These are phyloP conservation scores for Ammodytes dubius DNA, from an alignment of 2,113 vertebrate species.

Conservation along the genomic window DNA sequence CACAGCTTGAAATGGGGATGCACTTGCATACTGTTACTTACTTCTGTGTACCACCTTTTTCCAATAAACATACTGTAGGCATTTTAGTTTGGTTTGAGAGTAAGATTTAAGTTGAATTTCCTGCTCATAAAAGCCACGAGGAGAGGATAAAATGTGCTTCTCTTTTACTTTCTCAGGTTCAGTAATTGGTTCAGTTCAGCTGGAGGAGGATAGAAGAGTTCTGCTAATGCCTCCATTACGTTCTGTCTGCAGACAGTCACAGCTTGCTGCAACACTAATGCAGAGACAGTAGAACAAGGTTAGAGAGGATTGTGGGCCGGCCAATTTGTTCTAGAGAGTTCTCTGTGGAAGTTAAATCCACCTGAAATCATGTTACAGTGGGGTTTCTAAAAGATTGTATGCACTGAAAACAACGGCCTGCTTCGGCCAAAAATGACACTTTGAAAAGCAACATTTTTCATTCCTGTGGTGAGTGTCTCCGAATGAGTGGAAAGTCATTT, in stretches of 20 bases:
- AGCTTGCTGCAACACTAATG: constrained; percentile 9
- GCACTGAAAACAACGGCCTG: too few relatives aligned
- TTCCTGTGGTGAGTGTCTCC: too few relatives aligned
- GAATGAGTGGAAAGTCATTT: too few relatives aligned
- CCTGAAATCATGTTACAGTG: not conserved
- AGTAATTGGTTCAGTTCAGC: not conserved
- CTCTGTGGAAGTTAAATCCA: not conserved
- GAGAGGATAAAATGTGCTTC: constrained; percentile 4
- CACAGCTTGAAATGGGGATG: not conserved
- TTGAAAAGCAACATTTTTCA: too few relatives aligned
- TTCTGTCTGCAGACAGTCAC: constrained; percentile 12
- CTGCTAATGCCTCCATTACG: constrained; percentile 7
- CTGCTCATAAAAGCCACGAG: not conserved
- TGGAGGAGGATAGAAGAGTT: constrained; percentile 1
- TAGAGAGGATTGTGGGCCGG: not conserved
- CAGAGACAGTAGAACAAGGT: not conserved
- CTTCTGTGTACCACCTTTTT: not conserved
- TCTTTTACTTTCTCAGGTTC: constrained; percentile 1
- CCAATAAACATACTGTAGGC: not conserved
- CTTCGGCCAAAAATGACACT: too few relatives aligned
- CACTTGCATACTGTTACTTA: not conserved
- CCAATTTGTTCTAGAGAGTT: not conserved
- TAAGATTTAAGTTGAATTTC: constrained; percentile 5
- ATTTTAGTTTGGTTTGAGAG: not conserved
- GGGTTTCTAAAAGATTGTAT: not conserved